Evolutionary conservation across 2,797 vertebrate species (phyloP).

Genomic region (Naso thynnoides): DNA sequence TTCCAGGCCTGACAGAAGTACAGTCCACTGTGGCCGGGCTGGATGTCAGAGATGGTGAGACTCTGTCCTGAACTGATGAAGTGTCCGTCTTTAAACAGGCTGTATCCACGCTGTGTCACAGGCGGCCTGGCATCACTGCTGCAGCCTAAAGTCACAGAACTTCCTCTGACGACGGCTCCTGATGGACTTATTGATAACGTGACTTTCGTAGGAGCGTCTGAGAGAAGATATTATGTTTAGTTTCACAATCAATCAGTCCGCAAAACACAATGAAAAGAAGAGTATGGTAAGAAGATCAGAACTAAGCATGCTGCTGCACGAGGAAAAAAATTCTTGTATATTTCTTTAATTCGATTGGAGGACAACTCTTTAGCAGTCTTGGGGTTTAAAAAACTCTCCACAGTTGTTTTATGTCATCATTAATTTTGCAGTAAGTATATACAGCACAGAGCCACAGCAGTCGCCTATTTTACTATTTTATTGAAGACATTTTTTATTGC

Average conservation of each 20-base stretch:
- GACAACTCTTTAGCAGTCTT: no score
- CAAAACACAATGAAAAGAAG: not conserved
- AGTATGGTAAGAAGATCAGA: not conserved
- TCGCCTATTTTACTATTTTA: no score
- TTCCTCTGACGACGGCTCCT: conserved; percentile 33
- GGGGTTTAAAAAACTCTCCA: no score
- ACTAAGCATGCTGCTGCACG: not conserved
- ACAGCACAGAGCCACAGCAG: no score
- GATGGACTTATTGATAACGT: conserved; percentile 52
- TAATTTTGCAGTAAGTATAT: no score
- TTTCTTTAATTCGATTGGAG: not conserved
- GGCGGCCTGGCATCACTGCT: conserved; percentile 67
- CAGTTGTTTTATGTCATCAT: no score
- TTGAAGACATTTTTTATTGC: no score
- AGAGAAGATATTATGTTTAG: not conserved
- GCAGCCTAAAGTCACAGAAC: conserved; percentile 56
- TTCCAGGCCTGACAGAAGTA: conserved; percentile 73
- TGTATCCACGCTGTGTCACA: conserved; percentile 49
- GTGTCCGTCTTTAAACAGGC: conserved; percentile 52
- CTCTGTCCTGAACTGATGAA: conserved; percentile 39
- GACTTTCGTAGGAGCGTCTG: conserved; percentile 62
- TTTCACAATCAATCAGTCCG: not conserved
- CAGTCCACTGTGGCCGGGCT: conserved; percentile 59
- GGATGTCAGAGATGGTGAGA: conserved; percentile 53
- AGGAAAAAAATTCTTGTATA: not conserved